Conservation (phyloP, 2,888 invertebrate species). For the Steinernema carpocapsae region DNA sequence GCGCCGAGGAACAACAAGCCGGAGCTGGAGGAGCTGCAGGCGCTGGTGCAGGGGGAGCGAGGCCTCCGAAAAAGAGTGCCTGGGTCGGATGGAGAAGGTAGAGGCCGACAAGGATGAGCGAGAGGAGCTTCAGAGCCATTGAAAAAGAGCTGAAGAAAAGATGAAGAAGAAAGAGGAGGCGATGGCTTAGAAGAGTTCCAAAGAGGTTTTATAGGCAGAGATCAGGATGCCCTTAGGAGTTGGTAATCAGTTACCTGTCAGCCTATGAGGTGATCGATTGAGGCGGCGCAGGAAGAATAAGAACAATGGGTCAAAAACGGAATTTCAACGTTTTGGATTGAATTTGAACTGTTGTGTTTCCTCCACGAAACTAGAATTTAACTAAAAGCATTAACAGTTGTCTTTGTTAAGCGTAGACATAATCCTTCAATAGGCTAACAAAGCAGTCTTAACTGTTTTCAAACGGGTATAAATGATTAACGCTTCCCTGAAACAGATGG, state of each 20-base stretch:
- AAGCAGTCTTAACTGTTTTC: too few relatives aligned
- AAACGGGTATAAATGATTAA: too few relatives aligned
- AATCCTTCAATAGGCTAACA: too few relatives aligned
- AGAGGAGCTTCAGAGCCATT: not conserved
- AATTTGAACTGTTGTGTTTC: too few relatives aligned
- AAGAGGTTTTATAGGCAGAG: not conserved
- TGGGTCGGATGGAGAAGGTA: not conserved
- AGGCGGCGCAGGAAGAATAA: not conserved
- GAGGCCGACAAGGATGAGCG: not conserved
- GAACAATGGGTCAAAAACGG: not conserved
- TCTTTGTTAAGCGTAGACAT: too few relatives aligned
- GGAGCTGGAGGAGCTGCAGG: not conserved
- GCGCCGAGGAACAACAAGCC: not conserved
- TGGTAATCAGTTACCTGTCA: not conserved
- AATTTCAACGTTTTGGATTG: not conserved
- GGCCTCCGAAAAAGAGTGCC: constrained; percentile 19
- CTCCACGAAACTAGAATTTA: too few relatives aligned
- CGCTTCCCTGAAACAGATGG: too few relatives aligned
- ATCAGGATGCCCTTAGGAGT: constrained; percentile 18
- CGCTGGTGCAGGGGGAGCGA: not conserved
- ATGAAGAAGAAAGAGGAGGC: not conserved
- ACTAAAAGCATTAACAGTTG: too few relatives aligned
- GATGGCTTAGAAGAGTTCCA: not conserved
- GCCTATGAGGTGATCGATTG: not conserved
- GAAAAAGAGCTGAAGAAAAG: not conserved